Evolutionary conservation across 2,113 vertebrate species (phyloP).

Genomic region (Hiodon alosoides): DNA sequence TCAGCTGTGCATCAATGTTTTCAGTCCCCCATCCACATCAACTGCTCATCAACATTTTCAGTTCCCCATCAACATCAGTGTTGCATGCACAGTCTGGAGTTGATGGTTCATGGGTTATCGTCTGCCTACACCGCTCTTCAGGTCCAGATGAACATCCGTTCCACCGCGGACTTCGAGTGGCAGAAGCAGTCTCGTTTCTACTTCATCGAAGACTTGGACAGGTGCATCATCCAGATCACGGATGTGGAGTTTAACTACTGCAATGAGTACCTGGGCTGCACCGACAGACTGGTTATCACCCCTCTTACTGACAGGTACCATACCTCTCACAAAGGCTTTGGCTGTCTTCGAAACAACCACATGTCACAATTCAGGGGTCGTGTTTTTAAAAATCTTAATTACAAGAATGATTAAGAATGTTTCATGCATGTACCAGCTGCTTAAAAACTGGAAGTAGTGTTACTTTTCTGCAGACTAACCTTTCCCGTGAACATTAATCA

Average conservation of each 20-base stretch:
- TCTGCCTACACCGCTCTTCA: conserved; percentile 36
- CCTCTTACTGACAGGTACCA: conserved; percentile 81
- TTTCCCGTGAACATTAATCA: no score
- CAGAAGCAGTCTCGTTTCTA: conserved; percentile 86
- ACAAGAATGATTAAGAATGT: background rate
- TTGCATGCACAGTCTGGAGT: no score
- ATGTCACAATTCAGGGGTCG: no score
- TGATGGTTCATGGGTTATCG: background rate
- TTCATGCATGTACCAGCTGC: background rate
- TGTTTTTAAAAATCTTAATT: no score
- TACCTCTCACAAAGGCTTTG: conserved; percentile 9
- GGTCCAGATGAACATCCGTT: conserved; percentile 76
- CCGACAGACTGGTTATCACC: conserved; percentile 86
- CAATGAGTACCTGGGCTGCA: conserved; percentile 89
- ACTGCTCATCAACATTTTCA: background rate
- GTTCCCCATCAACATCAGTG: background rate
- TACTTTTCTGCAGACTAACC: no score
- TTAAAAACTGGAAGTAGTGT: background rate
- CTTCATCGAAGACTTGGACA: conserved; percentile 75
- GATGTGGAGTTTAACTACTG: conserved; percentile 86
- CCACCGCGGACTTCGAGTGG: conserved; percentile 81
- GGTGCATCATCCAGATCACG: conserved; percentile 76
- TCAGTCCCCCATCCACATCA: background rate
- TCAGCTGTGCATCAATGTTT: background rate
- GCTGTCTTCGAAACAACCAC: background rate